Base-by-base conservation (phyloP, 2,888 invertebrate genomes). In the Hanleya hanleyi region DNA sequence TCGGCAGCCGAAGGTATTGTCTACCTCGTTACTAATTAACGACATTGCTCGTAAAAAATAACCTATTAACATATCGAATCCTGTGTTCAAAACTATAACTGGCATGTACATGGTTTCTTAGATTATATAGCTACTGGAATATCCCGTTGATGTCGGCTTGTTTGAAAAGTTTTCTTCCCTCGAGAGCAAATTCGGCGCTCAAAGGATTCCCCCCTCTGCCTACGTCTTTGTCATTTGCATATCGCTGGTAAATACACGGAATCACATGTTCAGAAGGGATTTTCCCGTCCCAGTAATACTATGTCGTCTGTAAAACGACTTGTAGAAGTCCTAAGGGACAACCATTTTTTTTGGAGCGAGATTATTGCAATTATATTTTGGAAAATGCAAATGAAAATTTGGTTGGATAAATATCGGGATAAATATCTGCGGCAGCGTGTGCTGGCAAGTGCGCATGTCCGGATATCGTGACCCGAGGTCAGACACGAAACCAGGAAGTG, bases 161-260 rank as follows among this genome's bases (percentile, higher is more conserved):
- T 57, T 57, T 57, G 12, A 57, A 57, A 32, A 57, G 57, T 57
- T 57, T 57, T 32, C 57, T 41, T 57, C 4, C 12, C 57, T 57
- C 29, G 32, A n/a, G n/a, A n/a, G 57, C 57, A 32, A 29, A 57
- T 29, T 57, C 57, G 29, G 26, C 57, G 32, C 47, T 47, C 47
- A 47, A 51, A 76, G 78, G 76, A 79, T 79, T 78, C 79, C n/a
- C 47, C 81, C 79, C 73, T 70, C 70, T 49, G 57, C 47, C 71
- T 77, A 69, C 77, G 75, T 78, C 79, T 81, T 82, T 81, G 81
- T 81, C 82, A 84, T 84, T 83, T 84, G 83, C 84, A 84, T 84
- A 82, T 75, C 68, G 71, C 69, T 67, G 70, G 70, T 74, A 76
- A 80, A 78, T 74, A 67, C 69, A 66, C 68, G 64, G 69, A 78